phyloP scores from a whole-genome alignment of 2,797 vertebrate genomes.

The Catamblyrhynchus diadema region DNA sequence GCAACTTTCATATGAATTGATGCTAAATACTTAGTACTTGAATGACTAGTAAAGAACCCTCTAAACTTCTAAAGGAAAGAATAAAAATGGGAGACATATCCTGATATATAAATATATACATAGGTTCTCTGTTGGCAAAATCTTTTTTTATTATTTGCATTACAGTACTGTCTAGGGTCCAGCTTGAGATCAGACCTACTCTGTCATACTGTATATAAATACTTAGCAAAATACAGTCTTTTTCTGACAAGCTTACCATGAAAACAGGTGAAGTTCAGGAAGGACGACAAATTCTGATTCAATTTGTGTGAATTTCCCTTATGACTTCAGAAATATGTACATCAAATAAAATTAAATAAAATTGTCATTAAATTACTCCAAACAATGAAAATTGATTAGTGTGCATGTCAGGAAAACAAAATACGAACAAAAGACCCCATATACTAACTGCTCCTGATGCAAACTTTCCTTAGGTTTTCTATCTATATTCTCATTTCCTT shows the following conservation, averaged over 20 bases:
- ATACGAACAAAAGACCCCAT: background rate
- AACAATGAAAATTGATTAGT: background rate
- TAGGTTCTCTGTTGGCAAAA: background rate
- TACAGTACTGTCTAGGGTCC: background rate
- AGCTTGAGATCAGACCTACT: background rate
- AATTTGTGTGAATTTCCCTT: background rate
- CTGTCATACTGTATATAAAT: background rate
- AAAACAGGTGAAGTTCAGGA: background rate
- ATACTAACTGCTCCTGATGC: background rate
- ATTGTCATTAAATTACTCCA: background rate
- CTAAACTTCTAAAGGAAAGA: constrained; percentile 37
- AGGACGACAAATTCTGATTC: background rate
- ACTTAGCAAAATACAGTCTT: background rate
- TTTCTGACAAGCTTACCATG: background rate
- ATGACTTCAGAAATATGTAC: background rate
- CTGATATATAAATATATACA: background rate
- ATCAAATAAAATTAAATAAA: background rate
- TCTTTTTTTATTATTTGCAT: background rate
- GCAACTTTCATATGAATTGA: constrained; percentile 62
- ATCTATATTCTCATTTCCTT: background rate
- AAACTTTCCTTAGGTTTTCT: background rate
- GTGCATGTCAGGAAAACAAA: background rate
- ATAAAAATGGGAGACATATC: background rate
- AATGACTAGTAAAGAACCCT: constrained; percentile 60
- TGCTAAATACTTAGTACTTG: constrained; percentile 50